phyloP scores from a whole-genome alignment of 2,888 invertebrate genomes.

The Thymelicus sylvestris region DNA sequence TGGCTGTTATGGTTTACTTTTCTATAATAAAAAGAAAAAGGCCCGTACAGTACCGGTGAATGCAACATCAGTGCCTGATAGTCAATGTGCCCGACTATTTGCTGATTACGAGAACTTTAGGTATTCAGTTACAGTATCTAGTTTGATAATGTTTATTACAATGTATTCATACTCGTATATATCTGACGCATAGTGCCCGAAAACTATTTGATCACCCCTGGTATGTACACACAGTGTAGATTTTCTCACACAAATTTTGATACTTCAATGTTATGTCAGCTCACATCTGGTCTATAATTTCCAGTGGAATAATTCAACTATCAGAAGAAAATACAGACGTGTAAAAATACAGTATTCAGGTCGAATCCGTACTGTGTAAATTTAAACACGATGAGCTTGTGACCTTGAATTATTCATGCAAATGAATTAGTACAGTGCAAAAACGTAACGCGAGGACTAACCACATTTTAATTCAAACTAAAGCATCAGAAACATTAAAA shows the following conservation, averaged over 20 bases:
- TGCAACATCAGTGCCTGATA: no score
- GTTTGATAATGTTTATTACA: no score
- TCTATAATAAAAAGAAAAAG: no score
- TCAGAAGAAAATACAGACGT: slow-evolving; percentile 39
- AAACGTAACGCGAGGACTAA: slow-evolving; percentile 12
- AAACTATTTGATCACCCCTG: no score
- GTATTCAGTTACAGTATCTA: no score
- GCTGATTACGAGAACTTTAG: no score
- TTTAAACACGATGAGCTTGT: slow-evolving; percentile 39
- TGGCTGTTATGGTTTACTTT: no score
- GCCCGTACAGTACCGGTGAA: no score
- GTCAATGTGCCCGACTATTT: no score
- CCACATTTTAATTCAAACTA: slow-evolving; percentile 11
- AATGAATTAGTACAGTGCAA: slow-evolving; percentile 26
- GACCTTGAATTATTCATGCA: slow-evolving; percentile 39
- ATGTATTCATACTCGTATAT: no score
- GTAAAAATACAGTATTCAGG: slow-evolving; percentile 40
- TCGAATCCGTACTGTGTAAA: slow-evolving; percentile 37
- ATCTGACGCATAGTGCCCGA: no score
- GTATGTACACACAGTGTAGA: no score
- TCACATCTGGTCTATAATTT: slow-evolving; percentile 3
- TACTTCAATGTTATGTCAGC: background rate
- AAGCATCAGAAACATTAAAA: background rate
- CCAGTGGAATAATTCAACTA: slow-evolving; percentile 29
- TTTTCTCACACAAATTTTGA: background rate